Conservation (phyloP, 2,113 vertebrate species). For the Leucopsar rothschildi region DNA sequence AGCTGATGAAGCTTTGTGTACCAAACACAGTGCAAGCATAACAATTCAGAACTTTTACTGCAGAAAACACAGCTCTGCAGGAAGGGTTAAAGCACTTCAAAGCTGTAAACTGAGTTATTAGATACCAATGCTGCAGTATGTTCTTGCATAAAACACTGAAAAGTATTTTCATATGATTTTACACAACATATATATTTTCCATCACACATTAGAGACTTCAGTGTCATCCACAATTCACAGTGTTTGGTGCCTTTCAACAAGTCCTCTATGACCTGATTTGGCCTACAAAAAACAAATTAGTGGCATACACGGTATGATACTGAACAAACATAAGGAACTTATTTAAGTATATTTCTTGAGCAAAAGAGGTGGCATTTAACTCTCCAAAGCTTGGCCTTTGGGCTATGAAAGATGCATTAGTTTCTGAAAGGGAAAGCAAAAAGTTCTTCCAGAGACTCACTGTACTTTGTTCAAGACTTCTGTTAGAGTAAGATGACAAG, state of each 20-base stretch:
- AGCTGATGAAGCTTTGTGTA: conserved; percentile 47
- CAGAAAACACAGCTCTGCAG: conserved; percentile 10
- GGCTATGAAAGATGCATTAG: background rate
- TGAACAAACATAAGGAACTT: background rate
- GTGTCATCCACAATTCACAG: background rate
- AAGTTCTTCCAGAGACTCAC: background rate
- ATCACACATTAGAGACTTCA: background rate
- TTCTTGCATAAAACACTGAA: conserved; percentile 12
- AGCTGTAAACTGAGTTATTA: conserved; percentile 50
- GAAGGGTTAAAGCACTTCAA: conserved; percentile 17
- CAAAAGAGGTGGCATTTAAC: background rate
- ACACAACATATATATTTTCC: background rate
- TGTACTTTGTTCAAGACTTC: background rate
- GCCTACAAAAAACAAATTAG: background rate
- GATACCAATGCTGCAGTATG: background rate
- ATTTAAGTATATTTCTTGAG: background rate
- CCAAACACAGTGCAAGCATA: conserved; percentile 28
- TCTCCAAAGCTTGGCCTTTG: background rate
- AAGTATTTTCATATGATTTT: conserved; percentile 44
- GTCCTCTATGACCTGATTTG: background rate
- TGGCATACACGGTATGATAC: background rate
- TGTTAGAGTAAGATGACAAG: background rate
- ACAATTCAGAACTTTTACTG: conserved; percentile 46
- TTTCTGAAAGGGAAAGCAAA: background rate
- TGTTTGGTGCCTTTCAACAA: background rate